These are phyloP conservation scores for Acleris emargana DNA, from an alignment of 2,888 invertebrate species.

Conservation along the genomic window DNA sequence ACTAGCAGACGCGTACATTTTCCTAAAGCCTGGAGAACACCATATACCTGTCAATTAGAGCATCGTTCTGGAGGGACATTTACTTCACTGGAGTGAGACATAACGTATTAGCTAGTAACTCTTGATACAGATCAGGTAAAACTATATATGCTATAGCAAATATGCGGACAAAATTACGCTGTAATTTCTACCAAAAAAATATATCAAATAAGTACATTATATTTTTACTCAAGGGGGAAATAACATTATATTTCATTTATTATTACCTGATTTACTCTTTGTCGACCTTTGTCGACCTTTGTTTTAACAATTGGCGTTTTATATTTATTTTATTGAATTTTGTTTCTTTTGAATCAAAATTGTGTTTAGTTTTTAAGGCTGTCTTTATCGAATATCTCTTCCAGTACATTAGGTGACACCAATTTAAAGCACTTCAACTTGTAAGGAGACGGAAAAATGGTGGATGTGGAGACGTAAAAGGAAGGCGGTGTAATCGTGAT, in stretches of 20 bases:
- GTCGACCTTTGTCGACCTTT: slow-evolving; percentile 9
- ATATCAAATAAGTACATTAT: background rate
- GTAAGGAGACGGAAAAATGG: slow-evolving; percentile 13
- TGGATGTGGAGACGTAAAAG: slow-evolving; percentile 3
- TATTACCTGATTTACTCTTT: background rate
- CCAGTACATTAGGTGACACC: slow-evolving; percentile 20
- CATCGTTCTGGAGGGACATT: background rate
- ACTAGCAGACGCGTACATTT: background rate
- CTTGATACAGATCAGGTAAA: background rate
- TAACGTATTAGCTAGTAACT: background rate
- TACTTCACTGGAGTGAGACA: background rate
- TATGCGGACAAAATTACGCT: background rate
- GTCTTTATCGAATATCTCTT: slow-evolving; percentile 19
- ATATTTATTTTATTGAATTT: slow-evolving; percentile 15
- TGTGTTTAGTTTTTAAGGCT: slow-evolving; percentile 34
- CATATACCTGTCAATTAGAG: background rate
- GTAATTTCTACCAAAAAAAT: background rate
- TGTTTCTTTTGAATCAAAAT: slow-evolving; percentile 29
- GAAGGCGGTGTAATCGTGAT: slow-evolving; percentile 11
- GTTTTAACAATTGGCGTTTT: slow-evolving; percentile 10
- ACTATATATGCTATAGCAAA: background rate
- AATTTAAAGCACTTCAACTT: slow-evolving; percentile 5
- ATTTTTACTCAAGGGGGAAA: background rate
- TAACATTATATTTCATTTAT: background rate
- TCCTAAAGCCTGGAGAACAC: background rate